phyloP scores from a whole-genome alignment of 2,888 invertebrate genomes.

The Eurois occulta region DNA sequence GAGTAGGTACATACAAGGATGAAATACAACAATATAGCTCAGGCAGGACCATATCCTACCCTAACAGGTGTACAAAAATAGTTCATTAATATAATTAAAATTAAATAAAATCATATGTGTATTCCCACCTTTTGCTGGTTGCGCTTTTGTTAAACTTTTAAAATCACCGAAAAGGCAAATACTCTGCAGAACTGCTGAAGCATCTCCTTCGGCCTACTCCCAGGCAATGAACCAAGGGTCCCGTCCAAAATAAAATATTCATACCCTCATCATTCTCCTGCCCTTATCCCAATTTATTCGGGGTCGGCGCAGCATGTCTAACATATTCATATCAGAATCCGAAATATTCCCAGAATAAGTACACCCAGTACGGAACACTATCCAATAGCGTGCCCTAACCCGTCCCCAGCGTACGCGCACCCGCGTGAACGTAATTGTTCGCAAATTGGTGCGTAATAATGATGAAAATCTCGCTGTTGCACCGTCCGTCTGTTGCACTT shows the following conservation, averaged over 20 bases:
- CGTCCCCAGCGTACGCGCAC: constrained; percentile 11
- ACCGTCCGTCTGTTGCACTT: constrained; percentile 36
- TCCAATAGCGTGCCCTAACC: constrained; percentile 33
- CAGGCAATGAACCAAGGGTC: not conserved
- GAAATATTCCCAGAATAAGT: constrained; percentile 38
- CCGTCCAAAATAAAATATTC: not conserved
- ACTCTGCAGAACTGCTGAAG: not conserved
- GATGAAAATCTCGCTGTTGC: constrained; percentile 62
- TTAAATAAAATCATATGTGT: too few relatives aligned
- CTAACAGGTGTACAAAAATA: too few relatives aligned
- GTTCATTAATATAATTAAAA: too few relatives aligned
- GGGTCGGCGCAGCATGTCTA: not conserved
- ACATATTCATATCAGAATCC: not conserved
- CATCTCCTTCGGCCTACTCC: too few relatives aligned
- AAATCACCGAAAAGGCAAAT: not conserved
- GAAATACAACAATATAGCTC: too few relatives aligned
- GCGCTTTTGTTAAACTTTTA: not conserved
- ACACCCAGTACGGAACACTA: constrained; percentile 16
- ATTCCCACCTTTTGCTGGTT: not conserved
- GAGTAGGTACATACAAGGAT: too few relatives aligned
- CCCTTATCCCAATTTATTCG: not conserved
- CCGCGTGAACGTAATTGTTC: constrained; percentile 61
- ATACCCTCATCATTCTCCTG: not conserved
- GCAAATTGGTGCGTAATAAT: constrained; percentile 62
- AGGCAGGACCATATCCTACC: too few relatives aligned